These are phyloP conservation scores for Prochilodus magdalenae DNA, from an alignment of 2,113 vertebrate species.

Conservation along the genomic window DNA sequence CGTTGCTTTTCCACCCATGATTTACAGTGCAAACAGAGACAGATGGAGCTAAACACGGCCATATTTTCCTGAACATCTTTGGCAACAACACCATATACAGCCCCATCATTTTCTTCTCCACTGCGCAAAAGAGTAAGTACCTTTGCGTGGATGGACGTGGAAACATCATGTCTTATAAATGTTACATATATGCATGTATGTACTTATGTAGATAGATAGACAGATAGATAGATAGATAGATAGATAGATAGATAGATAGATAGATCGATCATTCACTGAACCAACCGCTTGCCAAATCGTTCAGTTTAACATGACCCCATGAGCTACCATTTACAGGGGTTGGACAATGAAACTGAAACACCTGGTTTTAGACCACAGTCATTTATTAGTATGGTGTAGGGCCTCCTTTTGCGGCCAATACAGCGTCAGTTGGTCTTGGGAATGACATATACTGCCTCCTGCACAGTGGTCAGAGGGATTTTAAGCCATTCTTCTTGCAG, in stretches of 20 bases:
- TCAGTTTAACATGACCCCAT: background rate
- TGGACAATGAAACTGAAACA: too few species aligned
- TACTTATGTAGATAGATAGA: too few species aligned
- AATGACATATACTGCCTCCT: too few species aligned
- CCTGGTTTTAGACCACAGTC: too few species aligned
- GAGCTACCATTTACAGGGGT: background rate
- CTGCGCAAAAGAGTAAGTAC: background rate
- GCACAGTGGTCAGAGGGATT: too few species aligned
- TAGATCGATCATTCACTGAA: too few species aligned
- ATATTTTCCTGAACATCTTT: slow-evolving; percentile 3
- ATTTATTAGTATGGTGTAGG: too few species aligned
- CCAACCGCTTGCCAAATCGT: background rate
- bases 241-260: too few species aligned
- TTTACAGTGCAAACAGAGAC: slow-evolving; percentile 22
- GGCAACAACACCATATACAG: slow-evolving; percentile 1
- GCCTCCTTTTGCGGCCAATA: too few species aligned
- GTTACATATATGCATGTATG: background rate
- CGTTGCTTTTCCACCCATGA: slow-evolving; percentile 7
- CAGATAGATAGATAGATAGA: too few species aligned
- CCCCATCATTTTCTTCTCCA: slow-evolving; percentile 29
- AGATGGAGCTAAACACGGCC: slow-evolving; percentile 23
- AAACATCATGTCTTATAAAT: slow-evolving; percentile 20
- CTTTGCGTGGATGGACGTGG: background rate
- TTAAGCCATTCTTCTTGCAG: too few species aligned
- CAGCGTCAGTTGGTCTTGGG: too few species aligned